phyloP scores from a whole-genome alignment of 2,797 vertebrate species.

The Prionace glauca region DNA sequence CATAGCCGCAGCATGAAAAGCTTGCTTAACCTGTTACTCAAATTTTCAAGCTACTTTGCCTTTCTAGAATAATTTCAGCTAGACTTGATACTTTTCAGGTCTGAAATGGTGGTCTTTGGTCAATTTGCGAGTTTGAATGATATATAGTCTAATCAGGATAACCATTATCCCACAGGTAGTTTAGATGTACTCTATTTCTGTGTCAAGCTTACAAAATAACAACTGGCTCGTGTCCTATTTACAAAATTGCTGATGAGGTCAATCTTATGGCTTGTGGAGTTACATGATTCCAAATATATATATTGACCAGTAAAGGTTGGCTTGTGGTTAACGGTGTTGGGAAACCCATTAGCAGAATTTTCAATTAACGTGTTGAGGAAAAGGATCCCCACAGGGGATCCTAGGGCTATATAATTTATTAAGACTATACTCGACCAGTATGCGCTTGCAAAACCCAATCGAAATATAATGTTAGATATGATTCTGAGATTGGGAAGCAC shows the following conservation, averaged over 20 bases:
- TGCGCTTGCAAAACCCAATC: neutral
- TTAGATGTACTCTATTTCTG: too few relatives aligned
- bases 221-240: too few relatives aligned
- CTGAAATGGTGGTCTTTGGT: neutral
- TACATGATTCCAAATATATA: too few relatives aligned
- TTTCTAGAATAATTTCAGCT: neutral
- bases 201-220: too few relatives aligned
- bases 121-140: too few relatives aligned
- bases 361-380: too few relatives aligned
- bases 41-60: neutral
- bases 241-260: too few relatives aligned
- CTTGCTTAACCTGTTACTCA: neutral
- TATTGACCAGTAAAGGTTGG: too few relatives aligned
- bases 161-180: neutral
- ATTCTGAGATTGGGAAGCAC: neutral
- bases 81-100: neutral
- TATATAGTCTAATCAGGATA: neutral
- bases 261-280: too few relatives aligned
- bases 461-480: neutral
- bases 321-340: too few relatives aligned
- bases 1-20: neutral
- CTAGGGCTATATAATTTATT: neutral
- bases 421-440: neutral
- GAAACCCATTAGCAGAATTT: too few relatives aligned
- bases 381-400: neutral